These are phyloP conservation scores for Arremon brunneinucha DNA, from an alignment of 2,797 vertebrate species.

Conservation along the genomic window DNA sequence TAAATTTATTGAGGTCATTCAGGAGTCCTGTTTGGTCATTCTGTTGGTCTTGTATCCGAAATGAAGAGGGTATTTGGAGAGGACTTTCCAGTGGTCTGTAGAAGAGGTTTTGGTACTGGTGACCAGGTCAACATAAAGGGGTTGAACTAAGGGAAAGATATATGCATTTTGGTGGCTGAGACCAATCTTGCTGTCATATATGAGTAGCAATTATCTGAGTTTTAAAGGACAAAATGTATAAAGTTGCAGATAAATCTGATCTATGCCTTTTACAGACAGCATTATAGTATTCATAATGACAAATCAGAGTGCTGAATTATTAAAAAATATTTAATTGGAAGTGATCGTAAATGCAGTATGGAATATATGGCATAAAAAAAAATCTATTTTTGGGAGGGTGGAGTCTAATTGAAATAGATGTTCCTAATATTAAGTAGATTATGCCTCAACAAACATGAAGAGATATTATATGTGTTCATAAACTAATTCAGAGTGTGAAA, in stretches of 20 bases:
- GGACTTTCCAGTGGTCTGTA: not conserved
- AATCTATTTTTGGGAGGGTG: accelerated
- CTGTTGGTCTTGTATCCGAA: not conserved
- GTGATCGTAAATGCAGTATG: not conserved
- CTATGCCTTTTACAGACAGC: not conserved
- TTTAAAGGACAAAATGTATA: not conserved
- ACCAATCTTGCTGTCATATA: not conserved
- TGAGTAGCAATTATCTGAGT: not conserved
- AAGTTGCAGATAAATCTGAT: not conserved
- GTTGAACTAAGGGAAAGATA: not conserved
- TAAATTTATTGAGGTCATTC: not conserved
- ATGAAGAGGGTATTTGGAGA: not conserved
- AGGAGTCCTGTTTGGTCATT: not conserved
- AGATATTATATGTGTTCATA: not conserved
- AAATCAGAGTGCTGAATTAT: not conserved
- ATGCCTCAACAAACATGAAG: not conserved
- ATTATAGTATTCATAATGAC: not conserved
- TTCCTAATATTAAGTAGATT: not conserved
- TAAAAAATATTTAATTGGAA: not conserved
- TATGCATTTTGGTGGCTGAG: not conserved
- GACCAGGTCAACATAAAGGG: not conserved
- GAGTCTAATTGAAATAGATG: not conserved
- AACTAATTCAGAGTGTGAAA: not conserved
- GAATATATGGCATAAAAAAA: not conserved
- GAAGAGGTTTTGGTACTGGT: not conserved